These are phyloP conservation scores for Astreopora myriophthalma DNA, from an alignment of 64 coral and sea anemone genomes.

Conservation along the genomic window DNA sequence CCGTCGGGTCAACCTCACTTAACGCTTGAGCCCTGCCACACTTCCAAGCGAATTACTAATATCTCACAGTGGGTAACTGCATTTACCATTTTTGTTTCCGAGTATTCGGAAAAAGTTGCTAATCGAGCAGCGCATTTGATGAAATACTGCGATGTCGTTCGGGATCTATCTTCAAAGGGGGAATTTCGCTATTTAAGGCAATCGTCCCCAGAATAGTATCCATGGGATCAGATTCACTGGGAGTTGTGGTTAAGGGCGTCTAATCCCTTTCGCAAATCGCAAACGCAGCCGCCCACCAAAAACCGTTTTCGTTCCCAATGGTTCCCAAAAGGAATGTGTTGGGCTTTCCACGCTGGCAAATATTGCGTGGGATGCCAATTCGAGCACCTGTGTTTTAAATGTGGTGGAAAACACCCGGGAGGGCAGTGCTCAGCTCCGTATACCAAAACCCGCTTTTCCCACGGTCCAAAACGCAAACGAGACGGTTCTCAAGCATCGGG, in stretches of 20 bases:
- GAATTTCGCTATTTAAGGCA: conserved; percentile 42
- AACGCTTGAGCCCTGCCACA: conserved; percentile 12
- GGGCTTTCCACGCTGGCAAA: conserved; percentile 7
- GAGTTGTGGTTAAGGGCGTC: conserved; percentile 30
- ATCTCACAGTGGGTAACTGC: conserved; percentile 15
- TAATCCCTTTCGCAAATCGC: background rate
- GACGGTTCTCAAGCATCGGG: background rate
- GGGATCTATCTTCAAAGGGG: background rate
- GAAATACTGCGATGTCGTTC: conserved; percentile 46
- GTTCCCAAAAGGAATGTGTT: background rate
- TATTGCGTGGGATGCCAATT: background rate
- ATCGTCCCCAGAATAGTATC: background rate
- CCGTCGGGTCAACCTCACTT: background rate
- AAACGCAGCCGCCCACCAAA: background rate
- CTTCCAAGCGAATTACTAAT: background rate
- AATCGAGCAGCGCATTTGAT: background rate
- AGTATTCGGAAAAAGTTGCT: conserved; percentile 19
- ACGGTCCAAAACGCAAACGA: background rate
- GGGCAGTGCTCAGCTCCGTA: background rate
- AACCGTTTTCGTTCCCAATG: background rate
- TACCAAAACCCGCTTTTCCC: background rate
- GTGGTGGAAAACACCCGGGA: conserved; percentile 8
- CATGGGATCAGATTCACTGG: conserved; percentile 58
- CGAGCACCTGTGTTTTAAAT: conserved; percentile 10
- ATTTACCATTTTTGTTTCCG: conserved; percentile 48